Evolutionary conservation across 2,113 vertebrate species (phyloP).

Genomic region (Cichladusa arquata): DNA sequence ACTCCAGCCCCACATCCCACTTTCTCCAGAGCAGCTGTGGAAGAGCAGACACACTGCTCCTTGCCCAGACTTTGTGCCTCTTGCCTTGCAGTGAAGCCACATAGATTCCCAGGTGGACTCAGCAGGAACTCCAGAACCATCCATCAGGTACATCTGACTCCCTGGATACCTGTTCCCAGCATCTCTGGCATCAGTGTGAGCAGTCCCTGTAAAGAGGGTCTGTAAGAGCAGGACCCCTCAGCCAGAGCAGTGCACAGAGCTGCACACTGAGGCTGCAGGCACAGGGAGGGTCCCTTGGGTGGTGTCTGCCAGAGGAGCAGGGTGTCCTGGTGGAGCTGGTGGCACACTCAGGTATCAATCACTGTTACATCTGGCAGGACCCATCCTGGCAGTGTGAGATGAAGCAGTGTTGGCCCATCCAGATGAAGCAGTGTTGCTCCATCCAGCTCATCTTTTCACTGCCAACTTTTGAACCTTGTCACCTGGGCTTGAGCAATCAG

Average conservation of each 20-base stretch:
- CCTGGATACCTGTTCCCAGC: accelerated
- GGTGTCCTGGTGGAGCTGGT: neutral
- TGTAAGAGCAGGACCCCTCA: neutral
- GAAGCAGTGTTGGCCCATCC: too few species aligned
- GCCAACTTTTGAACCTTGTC: accelerated
- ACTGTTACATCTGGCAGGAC: neutral
- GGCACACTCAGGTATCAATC: neutral
- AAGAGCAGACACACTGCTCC: neutral
- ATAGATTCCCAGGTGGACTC: neutral
- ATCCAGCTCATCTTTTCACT: neutral
- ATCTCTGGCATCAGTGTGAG: neutral
- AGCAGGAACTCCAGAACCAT: neutral
- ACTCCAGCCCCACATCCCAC: neutral
- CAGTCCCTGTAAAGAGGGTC: neutral
- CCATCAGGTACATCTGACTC: accelerated
- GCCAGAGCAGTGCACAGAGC: neutral
- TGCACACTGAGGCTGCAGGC: neutral
- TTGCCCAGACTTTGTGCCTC: neutral
- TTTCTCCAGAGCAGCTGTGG: neutral
- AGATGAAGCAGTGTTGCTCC: neutral
- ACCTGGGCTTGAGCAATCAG: neutral
- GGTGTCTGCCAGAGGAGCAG: neutral
- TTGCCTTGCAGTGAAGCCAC: accelerated
- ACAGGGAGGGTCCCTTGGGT: neutral
- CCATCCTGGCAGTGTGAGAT: neutral